A percentile compares a stretch with the other conserved stretches of the same genome.
Conservation (phyloP, 2,888 invertebrate genomes). For the Zelleria hepariella region DNA sequence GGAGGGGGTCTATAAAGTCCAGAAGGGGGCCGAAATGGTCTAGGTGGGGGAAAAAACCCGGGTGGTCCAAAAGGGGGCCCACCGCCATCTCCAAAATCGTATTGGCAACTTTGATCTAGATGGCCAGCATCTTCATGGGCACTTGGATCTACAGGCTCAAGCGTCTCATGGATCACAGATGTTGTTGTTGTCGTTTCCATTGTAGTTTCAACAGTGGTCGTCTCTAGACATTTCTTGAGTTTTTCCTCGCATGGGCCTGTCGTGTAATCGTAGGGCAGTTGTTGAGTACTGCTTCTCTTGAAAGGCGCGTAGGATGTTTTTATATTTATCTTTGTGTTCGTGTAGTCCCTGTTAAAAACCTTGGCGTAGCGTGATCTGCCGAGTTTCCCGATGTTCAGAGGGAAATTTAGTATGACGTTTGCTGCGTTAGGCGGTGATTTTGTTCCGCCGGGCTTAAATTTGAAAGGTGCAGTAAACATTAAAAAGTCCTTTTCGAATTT, state of each 20-base stretch:
- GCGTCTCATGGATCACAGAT: no score
- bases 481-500: not conserved
- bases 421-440: not conserved
- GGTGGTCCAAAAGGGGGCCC: no score
- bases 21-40: no score
- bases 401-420: not conserved
- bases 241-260: not conserved
- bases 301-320: not conserved
- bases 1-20: no score
- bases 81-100: no score
- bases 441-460: not conserved
- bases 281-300: not conserved
- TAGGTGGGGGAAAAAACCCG: no score
- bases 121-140: no score
- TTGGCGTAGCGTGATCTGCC: not conserved
- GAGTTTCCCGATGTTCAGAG: not conserved
- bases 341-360: not conserved
- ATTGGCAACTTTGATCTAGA: no score
- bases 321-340: not conserved
- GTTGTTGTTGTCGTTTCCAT: no score
- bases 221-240: no score
- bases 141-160: no score
- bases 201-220: no score
- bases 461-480: not conserved
- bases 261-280: not conserved